A percentile compares a stretch with the other conserved stretches of the same genome.
phyloP scores from a whole-genome alignment of 2,113 vertebrate species.

The Sula dactylatra region DNA sequence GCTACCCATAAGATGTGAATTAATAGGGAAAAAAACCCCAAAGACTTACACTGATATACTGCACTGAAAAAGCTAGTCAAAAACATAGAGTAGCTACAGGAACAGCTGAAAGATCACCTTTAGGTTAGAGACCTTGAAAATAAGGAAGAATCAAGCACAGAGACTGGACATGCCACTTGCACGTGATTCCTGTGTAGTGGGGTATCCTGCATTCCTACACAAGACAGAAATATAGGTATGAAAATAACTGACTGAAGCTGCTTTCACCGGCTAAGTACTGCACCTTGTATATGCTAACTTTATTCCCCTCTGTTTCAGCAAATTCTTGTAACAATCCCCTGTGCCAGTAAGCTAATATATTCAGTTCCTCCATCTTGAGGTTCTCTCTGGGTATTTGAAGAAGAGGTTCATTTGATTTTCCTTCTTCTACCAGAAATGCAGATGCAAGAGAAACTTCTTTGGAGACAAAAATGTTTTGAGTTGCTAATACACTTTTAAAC shows the following conservation, averaged over 20 bases:
- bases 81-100: background rate
- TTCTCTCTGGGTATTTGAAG: background rate
- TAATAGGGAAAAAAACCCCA: background rate
- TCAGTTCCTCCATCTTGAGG: background rate
- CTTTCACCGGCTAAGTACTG: background rate
- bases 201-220: background rate
- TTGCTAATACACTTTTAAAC: background rate
- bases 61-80: background rate
- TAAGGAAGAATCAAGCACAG: background rate
- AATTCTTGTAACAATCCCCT: background rate
- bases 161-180: background rate
- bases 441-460: background rate
- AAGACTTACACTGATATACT: background rate
- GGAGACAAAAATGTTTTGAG: background rate
- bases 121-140: background rate
- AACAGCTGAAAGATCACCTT: background rate
- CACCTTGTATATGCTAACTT: background rate
- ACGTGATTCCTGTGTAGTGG: rapidly evolving
- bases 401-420: background rate
- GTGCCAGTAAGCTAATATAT: background rate
- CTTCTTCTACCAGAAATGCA: background rate
- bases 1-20: background rate
- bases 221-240: background rate
- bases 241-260: background rate
- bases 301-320: background rate